Evolutionary conservation across 2,113 vertebrate species (phyloP), one percentile per base, ranked within the genome.

Genomic region (Campylomormyrus tamandua): DNA sequence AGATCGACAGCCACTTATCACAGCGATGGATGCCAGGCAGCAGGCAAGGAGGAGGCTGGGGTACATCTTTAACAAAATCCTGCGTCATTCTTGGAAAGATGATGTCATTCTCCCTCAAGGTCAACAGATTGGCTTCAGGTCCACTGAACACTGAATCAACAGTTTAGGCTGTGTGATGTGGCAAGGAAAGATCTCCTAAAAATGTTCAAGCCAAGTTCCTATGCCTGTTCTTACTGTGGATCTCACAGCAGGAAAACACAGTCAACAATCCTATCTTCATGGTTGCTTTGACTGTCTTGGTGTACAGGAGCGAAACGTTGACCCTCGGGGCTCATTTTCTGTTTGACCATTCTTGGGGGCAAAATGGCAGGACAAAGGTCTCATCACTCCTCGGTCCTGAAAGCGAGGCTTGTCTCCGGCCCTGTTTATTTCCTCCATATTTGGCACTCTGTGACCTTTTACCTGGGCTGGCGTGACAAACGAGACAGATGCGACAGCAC

Each of bases 1-100:
- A 92, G 87, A 91, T 91, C 92, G 92, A 93, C 95, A 93, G 95
- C 93, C 94, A 93, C 92, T 90, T 89, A 91, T 94, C 91, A 88
- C 91, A 90, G 94, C 93, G 92, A 93, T 91, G 13, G 92, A 91
- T 90, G 92, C 92, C 91, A 92, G 92, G 93, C 93, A 91, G 93
- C 92, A 93, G 94, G 93, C 94, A 93, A 94, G 92, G 93, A 88
- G 77, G 70, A 91, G 93, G 95, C 94, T 92, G 90, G 11, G 94
- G 94, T 95, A 96, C 95, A 96, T 95, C 95, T 93, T 92, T 53
- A 56, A 92, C 90, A 93, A 95, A 94, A 96, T 96, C 95, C 95
- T 94, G 93, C 90, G 93, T 94, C 91, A 42, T 93, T 94, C 93
- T 95, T 94, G 93, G 93, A 93, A 93, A 94, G 92, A 94, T 95